Evolutionary conservation across 2,888 invertebrate genomes (phyloP), one percentile per base, ranked within the genome.

Genomic region (Machimus rusticus): DNA sequence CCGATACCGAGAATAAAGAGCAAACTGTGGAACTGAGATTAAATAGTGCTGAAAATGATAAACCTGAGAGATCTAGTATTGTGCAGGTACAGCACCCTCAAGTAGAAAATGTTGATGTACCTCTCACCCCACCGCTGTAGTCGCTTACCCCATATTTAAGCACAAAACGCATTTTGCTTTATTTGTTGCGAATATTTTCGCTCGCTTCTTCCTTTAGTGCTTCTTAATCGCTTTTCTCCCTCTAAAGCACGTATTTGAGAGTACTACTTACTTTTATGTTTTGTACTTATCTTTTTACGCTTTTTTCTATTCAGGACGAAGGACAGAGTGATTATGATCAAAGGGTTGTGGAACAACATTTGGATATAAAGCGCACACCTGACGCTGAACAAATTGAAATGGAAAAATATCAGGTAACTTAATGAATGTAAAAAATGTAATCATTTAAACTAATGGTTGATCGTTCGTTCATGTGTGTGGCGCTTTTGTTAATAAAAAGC

Each of bases 301-400:
- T n/a, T 19, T 34, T 74, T 87, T 86, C 43, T 87, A 87, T 88
- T 86, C 81, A 92, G 91, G 92, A 92, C 90, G 92, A 92, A 82
- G 88, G 91, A 88, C 91, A 91, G 88, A 9, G 5, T 23, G 66
- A 66, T 28, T 66, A 66, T 23, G 66, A 95, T 90, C 94, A 94
- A 90, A 95, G 95, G 92, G 96, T 66, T 66, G 28, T 96, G 96
- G 93, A 95, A 90, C 95, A 95, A 87, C 94, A 95, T 90, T 93
- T 94, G 88, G 95, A 95, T 91, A 95, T 95, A 12, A 94, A 95
- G 90, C 94, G 95, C 89, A 96, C 96, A 81, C 96, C 96, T 14
- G 96, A 96, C 90, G 95, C 96, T 90, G 97, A 98, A 91, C 96
- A 95, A 90, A 95, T 96, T 93, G 97, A 97, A 91, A 93, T 97